phyloP scores from a whole-genome alignment of 2,888 invertebrate genomes.

The Catocala sponsa region DNA sequence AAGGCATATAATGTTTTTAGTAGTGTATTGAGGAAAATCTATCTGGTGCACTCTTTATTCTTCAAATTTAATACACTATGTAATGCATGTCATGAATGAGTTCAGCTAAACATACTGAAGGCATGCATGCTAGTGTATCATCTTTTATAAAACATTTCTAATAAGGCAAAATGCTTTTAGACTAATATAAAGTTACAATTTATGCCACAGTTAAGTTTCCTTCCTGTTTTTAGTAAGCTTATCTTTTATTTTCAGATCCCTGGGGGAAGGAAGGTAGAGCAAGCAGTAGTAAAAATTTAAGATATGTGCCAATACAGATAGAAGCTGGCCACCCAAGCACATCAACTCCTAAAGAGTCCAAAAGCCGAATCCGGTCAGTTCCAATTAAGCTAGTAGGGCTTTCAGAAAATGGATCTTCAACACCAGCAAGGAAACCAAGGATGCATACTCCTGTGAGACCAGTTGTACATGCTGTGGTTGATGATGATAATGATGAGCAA shows the following conservation, averaged over 20 bases:
- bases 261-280: constrained; percentile 61
- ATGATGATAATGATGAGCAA: constrained; percentile 74
- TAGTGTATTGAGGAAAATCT: too few relatives aligned
- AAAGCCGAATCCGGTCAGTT: constrained; percentile 58
- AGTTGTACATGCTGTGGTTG: constrained; percentile 66
- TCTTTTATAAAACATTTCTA: too few relatives aligned
- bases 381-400: constrained; percentile 69
- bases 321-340: constrained; percentile 77
- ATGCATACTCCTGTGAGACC: constrained; percentile 71
- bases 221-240: too few relatives aligned
- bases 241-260: constrained; percentile 58
- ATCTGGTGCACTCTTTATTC: too few relatives aligned
- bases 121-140: too few relatives aligned
- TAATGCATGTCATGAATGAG: too few relatives aligned
- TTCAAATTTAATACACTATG: too few relatives aligned
- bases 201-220: too few relatives aligned
- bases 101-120: too few relatives aligned
- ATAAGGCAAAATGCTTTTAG: too few relatives aligned
- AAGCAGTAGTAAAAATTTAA: constrained; percentile 62
- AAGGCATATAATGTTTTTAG: too few relatives aligned
- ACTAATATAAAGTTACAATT: too few relatives aligned
- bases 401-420: constrained; percentile 63
- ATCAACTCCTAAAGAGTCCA: constrained; percentile 77
- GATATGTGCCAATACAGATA: constrained; percentile 79
- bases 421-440: constrained; percentile 68